These are phyloP conservation scores for Rhodophaea formosa DNA, from an alignment of 2,888 invertebrate species.

Conservation along the genomic window DNA sequence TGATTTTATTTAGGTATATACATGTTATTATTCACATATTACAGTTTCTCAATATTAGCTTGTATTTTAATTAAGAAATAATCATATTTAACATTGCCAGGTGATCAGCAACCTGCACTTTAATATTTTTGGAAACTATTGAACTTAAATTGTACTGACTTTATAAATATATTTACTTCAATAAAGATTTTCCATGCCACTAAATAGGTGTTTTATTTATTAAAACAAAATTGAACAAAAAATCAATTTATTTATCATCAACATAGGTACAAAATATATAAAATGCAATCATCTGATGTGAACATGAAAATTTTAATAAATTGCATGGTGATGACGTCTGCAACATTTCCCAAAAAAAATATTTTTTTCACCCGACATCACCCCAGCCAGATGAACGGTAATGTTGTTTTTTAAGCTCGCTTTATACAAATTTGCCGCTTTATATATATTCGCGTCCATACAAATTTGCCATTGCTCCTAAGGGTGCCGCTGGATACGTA, in stretches of 20 bases:
- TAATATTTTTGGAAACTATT: conserved; percentile 83
- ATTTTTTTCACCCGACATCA: too few relatives aligned
- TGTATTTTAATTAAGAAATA: conserved; percentile 83
- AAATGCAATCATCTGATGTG: neutral
- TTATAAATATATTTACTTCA: conserved; percentile 83
- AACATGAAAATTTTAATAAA: too few relatives aligned
- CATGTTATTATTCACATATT: conserved; percentile 82
- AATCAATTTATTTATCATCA: conserved; percentile 4
- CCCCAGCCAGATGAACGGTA: too few relatives aligned
- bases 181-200: conserved; percentile 83
- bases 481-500: too few relatives aligned
- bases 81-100: conserved; percentile 83
- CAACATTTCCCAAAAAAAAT: too few relatives aligned
- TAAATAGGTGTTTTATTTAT: conserved; percentile 51
- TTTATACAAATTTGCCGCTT: too few relatives aligned
- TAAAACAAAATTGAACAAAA: conserved; percentile 5
- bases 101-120: conserved; percentile 83
- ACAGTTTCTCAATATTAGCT: conserved; percentile 82
- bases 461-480: too few relatives aligned
- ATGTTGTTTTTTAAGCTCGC: too few relatives aligned
- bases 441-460: too few relatives aligned
- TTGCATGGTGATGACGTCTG: too few relatives aligned
- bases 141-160: conserved; percentile 83
- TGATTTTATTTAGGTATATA: conserved; percentile 82
- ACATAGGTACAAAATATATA: neutral